A percentile compares a stretch with the other conserved stretches of the same genome.
Evolutionary conservation across 2,888 invertebrate genomes (phyloP).

Genomic region (Cinara cedri): DNA sequence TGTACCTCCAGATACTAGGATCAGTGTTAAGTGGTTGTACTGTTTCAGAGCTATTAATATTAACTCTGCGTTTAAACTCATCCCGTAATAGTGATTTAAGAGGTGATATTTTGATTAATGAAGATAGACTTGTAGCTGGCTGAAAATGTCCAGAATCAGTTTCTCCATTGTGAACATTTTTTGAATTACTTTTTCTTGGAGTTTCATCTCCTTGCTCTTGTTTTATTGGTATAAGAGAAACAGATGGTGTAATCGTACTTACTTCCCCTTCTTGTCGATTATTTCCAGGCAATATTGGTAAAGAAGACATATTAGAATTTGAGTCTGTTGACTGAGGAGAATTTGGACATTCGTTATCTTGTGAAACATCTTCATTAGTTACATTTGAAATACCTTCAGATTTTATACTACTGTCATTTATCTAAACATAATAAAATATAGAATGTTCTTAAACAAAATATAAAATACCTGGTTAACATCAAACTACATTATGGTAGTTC

Average conservation of each 20-base stretch:
- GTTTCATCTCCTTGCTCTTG: conserved; percentile 67
- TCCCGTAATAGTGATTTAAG: conserved; percentile 83
- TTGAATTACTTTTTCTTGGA: conserved; percentile 63
- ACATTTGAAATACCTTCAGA: conserved; percentile 29
- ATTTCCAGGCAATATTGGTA: conserved; percentile 69
- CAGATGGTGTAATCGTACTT: conserved; percentile 79
- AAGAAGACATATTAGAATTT: conserved; percentile 70
- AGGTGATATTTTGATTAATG: conserved; percentile 70
- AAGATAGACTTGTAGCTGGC: conserved; percentile 64
- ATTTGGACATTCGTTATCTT: conserved; percentile 69
- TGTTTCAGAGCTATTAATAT: conserved; percentile 47
- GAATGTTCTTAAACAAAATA: no score
- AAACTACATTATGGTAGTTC: background rate
- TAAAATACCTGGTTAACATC: no score
- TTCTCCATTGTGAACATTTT: conserved; percentile 61
- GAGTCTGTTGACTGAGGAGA: conserved; percentile 84
- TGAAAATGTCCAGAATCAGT: conserved; percentile 62
- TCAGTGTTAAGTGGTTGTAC: conserved; percentile 56
- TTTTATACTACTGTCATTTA: conserved; percentile 21
- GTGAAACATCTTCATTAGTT: conserved; percentile 14
- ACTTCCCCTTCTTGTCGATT: conserved; percentile 60
- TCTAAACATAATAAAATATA: conserved; percentile 18
- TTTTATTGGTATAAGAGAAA: conserved; percentile 85
- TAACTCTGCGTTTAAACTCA: conserved; percentile 70
- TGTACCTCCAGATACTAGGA: conserved; percentile 56